Percentiles rank a stretch among this genome's conserved stretches.
Evolutionary conservation across 2,113 vertebrate species (phyloP).

Genomic region (Leptobrachium leishanense): DNA sequence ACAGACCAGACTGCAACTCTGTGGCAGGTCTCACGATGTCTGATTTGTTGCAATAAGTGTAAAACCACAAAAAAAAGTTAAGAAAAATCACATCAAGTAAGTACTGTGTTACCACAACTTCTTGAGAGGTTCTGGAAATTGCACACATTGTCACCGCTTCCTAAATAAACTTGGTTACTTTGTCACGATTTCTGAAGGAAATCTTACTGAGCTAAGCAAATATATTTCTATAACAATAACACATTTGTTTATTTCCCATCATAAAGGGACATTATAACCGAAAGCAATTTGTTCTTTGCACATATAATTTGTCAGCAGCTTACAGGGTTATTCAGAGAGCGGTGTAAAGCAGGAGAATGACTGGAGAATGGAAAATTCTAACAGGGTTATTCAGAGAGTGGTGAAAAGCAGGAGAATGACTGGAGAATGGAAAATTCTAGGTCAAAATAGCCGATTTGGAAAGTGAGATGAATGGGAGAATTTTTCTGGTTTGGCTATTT

Average conservation of each 20-base stretch:
- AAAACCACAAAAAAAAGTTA: slow-evolving; percentile 68
- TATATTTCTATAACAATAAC: not conserved
- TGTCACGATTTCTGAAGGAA: slow-evolving; percentile 46
- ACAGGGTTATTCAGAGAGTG: too few species aligned
- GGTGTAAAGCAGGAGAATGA: too few species aligned
- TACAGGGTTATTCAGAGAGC: too few species aligned
- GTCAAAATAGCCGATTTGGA: too few species aligned
- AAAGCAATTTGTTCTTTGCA: too few species aligned
- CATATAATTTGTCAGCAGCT: too few species aligned
- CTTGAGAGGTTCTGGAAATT: slow-evolving; percentile 80
- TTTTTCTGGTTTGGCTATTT: too few species aligned
- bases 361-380: too few species aligned
- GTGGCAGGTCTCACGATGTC: slow-evolving; percentile 71
- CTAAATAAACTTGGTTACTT: slow-evolving; percentile 79
- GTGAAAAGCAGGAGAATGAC: too few species aligned
- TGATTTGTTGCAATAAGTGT: slow-evolving; percentile 72
- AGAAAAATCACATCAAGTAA: slow-evolving; percentile 74
- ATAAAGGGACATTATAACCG: too few species aligned
- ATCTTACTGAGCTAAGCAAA: slow-evolving; percentile 10
- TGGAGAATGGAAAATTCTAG: too few species aligned
- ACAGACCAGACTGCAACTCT: slow-evolving; percentile 57
- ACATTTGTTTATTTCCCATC: not conserved
- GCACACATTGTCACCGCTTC: slow-evolving; percentile 92
- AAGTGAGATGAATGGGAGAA: too few species aligned
- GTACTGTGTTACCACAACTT: slow-evolving; percentile 85